A percentile compares a stretch with the other conserved stretches of the same genome.
Conservation (phyloP, 2,113 vertebrate species). For the Furnarius figulus region DNA sequence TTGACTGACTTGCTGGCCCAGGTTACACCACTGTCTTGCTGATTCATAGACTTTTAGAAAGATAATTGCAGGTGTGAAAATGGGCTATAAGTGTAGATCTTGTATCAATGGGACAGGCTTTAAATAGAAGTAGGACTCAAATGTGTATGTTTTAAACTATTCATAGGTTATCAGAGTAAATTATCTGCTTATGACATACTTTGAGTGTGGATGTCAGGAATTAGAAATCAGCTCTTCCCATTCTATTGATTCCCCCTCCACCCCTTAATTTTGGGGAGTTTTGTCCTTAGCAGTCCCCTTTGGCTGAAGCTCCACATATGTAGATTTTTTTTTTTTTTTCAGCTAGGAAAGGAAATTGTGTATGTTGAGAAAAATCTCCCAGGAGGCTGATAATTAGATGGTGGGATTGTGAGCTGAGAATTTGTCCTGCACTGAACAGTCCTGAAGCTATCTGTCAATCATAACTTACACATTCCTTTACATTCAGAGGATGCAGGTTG, state of each 20-base stretch:
- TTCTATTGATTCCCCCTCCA: neutral
- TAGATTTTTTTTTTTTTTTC: neutral
- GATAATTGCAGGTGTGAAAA: neutral
- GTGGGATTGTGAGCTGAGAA: neutral
- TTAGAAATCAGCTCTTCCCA: neutral
- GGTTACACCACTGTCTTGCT: neutral
- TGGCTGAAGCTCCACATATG: neutral
- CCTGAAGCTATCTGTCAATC: neutral
- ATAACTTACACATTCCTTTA: neutral
- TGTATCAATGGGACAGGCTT: neutral
- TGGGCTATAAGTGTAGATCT: neutral
- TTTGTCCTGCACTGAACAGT: neutral
- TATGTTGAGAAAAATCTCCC: neutral
- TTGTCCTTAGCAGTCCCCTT: neutral
- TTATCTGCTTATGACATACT: neutral
- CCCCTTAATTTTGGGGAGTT: neutral
- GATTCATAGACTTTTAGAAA: neutral
- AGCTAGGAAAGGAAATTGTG: neutral
- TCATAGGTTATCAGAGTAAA: neutral
- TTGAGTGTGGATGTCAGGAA: neutral
- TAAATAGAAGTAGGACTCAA: neutral
- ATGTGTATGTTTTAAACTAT: neutral
- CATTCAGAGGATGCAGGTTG: neutral
- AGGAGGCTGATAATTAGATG: neutral
- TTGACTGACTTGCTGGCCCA: neutral